These are phyloP conservation scores for Megathymus violae DNA, from an alignment of 1,140 invertebrate species.

Conservation along the genomic window DNA sequence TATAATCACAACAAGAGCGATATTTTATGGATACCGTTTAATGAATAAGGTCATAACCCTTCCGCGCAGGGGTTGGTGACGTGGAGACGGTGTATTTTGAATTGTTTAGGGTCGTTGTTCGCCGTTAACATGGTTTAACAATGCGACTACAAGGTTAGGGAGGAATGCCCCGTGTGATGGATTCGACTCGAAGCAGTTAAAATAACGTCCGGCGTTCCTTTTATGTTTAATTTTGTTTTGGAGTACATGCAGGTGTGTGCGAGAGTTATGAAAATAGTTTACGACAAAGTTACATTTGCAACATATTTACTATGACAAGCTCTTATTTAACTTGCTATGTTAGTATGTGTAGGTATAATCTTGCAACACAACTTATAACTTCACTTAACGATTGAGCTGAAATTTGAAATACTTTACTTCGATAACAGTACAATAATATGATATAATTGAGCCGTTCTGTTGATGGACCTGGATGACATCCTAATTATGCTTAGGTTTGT, in stretches of 20 bases:
- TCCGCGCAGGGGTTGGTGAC: slow-evolving; percentile 25
- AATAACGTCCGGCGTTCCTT: slow-evolving; percentile 12
- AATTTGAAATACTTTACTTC: too few species aligned
- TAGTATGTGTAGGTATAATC: too few species aligned
- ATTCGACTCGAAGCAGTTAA: slow-evolving; percentile 8
- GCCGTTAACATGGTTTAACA: slow-evolving; percentile 51
- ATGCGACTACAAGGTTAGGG: slow-evolving; percentile 38
- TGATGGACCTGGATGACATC: too few species aligned
- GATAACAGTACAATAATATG: too few species aligned
- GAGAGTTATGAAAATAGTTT: not conserved
- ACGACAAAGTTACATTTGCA: not conserved
- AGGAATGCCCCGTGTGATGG: slow-evolving; percentile 54
- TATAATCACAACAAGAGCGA: too few species aligned
- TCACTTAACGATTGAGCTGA: too few species aligned
- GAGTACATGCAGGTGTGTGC: not conserved
- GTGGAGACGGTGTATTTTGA: slow-evolving; percentile 59
- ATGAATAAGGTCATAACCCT: slow-evolving; percentile 32
- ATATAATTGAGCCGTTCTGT: too few species aligned
- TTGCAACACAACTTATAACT: too few species aligned
- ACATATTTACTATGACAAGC: not conserved
- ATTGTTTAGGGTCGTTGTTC: too few species aligned
- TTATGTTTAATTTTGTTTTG: slow-evolving; percentile 1
- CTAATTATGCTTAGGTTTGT: too few species aligned
- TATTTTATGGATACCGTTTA: too few species aligned
- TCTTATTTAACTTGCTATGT: too few species aligned